Evolutionary conservation across 2,113 vertebrate genomes (phyloP), one percentile per base, ranked within the genome.

Genomic region (Vicugna pacos): DNA sequence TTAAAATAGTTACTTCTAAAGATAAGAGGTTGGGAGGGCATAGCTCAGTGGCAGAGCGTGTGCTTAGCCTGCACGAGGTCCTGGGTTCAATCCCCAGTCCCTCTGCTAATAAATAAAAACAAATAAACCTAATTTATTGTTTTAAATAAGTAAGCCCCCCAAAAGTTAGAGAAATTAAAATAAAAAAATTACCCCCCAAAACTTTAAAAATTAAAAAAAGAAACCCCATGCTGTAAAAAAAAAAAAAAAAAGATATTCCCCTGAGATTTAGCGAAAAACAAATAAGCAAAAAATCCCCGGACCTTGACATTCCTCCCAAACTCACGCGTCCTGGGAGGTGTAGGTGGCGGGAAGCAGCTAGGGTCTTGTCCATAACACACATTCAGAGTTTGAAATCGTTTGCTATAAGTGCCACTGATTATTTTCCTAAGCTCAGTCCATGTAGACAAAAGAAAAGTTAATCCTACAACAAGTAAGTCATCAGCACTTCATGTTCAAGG

Each of bases 221-320:
- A 42, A 42, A 42, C 38, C 38, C 38, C 38, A 42, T 42, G 38
- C 38, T 42, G 38, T 42, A 42, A 42, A 42, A 42, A 42, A 38
- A 38, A 38, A 38, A 97, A 93, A 97, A 52, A 91, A 96, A 95
- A 97, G 84, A 92, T 67, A 97, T 95, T 97, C 83, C 97, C 94
- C 95, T 95, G 87, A 98, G 95, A 96, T n/a, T 90, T 75, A 89
- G 81, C 95, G 87, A 95, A 98, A 95, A 98, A 42, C 38, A 97
- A 97, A 91, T 97, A 98, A 97, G 73, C 38, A 93, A n/a, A 95
- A 96, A 46, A 16, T 4, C 12, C 54, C n/a, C 90, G 70, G 75
- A 88, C 75, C 84, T 69, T 32, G 91, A 94, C 93, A 64, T 67
- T 92, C 58, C 28, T 73, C 96, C 88, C 75, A 9, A 89, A 69